Percentiles rank a stretch among this genome's conserved stretches.
Evolutionary conservation across 1,140 invertebrate genomes (phyloP).

Genomic region (Caenorhabditis remanei): DNA sequence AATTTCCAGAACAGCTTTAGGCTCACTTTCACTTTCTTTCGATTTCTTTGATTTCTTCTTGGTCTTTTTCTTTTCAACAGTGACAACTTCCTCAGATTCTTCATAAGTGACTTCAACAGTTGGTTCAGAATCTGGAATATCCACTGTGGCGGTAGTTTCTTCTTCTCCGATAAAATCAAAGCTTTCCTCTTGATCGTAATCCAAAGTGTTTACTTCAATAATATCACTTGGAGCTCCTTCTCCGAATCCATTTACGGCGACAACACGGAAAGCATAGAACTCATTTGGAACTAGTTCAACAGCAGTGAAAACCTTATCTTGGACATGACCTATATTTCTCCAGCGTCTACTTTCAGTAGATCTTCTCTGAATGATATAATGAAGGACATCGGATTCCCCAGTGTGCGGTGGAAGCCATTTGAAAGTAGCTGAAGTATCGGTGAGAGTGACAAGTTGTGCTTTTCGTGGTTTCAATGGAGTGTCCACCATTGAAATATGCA

Average conservation of each 20-base stretch:
- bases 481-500: slow-evolving; percentile 69
- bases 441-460: slow-evolving; percentile 64
- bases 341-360: slow-evolving; percentile 73
- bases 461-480: slow-evolving; percentile 71
- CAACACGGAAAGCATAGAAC: slow-evolving; percentile 94
- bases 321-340: slow-evolving; percentile 69
- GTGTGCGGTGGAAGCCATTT: slow-evolving; percentile 66
- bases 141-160: neutral
- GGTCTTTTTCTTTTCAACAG: slow-evolving; percentile 32
- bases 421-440: slow-evolving; percentile 69
- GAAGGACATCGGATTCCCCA: slow-evolving; percentile 65
- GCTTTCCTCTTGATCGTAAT: slow-evolving; percentile 57
- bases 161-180: slow-evolving; percentile 59
- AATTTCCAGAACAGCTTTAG: neutral
- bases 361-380: slow-evolving; percentile 75
- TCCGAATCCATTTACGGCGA: slow-evolving; percentile 96
- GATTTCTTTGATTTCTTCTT: slow-evolving; percentile 2
- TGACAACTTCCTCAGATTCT: neutral
- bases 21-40: slow-evolving; percentile 6
- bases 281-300: slow-evolving; percentile 94
- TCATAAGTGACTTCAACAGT: slow-evolving; percentile 18
- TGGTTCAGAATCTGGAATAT: neutral
- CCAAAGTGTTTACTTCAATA: slow-evolving; percentile 58
- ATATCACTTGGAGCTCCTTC: slow-evolving; percentile 81
- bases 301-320: slow-evolving; percentile 81